phyloP scores from a whole-genome alignment of 2,888 invertebrate species.

The Melipona beecheii region DNA sequence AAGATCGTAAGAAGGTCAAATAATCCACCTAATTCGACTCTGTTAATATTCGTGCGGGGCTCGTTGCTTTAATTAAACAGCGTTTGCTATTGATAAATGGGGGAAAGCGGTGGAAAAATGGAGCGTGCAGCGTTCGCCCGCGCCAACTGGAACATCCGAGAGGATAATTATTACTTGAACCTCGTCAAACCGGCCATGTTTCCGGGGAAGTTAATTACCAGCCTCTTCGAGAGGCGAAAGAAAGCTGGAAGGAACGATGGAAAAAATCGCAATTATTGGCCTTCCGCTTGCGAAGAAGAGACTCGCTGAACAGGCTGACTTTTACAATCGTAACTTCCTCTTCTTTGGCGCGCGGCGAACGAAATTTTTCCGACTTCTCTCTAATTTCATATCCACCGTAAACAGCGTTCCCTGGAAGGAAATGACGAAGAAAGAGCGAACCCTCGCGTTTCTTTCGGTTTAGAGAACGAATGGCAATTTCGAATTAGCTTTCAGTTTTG shows the following conservation, averaged over 20 bases:
- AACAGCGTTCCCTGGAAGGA: background rate
- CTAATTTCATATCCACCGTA: background rate
- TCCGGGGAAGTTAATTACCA: constrained; percentile 35
- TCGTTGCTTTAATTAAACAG: too few relatives aligned
- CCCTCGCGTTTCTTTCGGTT: too few relatives aligned
- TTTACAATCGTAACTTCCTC: background rate
- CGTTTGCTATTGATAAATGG: background rate
- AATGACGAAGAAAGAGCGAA: background rate
- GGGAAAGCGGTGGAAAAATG: background rate
- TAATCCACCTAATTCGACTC: too few relatives aligned
- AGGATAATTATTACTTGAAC: constrained; percentile 52
- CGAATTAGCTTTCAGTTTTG: too few relatives aligned
- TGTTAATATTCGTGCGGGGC: too few relatives aligned
- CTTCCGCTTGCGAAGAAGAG: background rate
- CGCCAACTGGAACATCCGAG: background rate
- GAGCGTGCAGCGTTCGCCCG: background rate
- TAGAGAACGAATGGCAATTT: too few relatives aligned
- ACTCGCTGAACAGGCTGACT: background rate
- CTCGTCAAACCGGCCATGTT: constrained; percentile 19
- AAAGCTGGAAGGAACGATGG: constrained; percentile 20
- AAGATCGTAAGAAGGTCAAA: too few relatives aligned
- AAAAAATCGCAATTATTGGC: constrained; percentile 37
- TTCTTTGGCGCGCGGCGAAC: background rate
- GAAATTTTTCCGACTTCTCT: background rate
- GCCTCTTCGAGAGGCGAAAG: constrained; percentile 5